A percentile compares a stretch with the other conserved stretches of the same genome.
Conservation (phyloP, 2,797 vertebrate genomes). For the Danionella dracula region DNA sequence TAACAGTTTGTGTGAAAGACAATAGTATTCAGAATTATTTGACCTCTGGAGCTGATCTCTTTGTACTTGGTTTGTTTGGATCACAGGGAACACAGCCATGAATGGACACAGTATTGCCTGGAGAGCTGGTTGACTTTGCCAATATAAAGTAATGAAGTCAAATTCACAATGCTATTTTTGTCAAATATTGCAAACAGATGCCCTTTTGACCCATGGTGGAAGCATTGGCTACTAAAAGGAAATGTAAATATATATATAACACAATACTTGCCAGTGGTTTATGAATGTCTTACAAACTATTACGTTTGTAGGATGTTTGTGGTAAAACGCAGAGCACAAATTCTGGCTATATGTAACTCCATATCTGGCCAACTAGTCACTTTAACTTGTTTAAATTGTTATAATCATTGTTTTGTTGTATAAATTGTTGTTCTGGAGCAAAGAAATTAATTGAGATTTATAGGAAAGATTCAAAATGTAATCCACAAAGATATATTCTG, state of each 20-base stretch:
- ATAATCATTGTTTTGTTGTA: too few relatives aligned
- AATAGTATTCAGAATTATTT: constrained; percentile 12
- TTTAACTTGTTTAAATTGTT: too few relatives aligned
- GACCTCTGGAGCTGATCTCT: constrained; percentile 30
- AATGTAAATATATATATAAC: neutral
- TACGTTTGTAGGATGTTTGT: too few relatives aligned
- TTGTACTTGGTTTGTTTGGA: constrained; percentile 32
- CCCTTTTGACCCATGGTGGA: constrained; percentile 21
- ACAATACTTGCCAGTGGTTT: too few relatives aligned
- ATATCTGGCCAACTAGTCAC: too few relatives aligned
- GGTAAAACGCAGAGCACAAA: too few relatives aligned
- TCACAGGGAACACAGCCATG: constrained; percentile 16
- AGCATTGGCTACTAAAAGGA: neutral
- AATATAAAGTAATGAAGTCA: neutral
- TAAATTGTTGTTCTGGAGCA: too few relatives aligned
- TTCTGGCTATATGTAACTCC: too few relatives aligned
- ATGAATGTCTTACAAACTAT: too few relatives aligned
- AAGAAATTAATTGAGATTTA: too few relatives aligned
- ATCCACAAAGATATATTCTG: too few relatives aligned
- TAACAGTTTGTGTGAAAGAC: constrained; percentile 4
- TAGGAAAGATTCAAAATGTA: too few relatives aligned
- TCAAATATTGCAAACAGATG: neutral
- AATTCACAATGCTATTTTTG: neutral
- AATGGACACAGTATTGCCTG: constrained; percentile 35
- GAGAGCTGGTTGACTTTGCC: constrained; percentile 10